Base-by-base conservation (phyloP, 2,888 invertebrate genomes). In the Apamea anceps region DNA sequence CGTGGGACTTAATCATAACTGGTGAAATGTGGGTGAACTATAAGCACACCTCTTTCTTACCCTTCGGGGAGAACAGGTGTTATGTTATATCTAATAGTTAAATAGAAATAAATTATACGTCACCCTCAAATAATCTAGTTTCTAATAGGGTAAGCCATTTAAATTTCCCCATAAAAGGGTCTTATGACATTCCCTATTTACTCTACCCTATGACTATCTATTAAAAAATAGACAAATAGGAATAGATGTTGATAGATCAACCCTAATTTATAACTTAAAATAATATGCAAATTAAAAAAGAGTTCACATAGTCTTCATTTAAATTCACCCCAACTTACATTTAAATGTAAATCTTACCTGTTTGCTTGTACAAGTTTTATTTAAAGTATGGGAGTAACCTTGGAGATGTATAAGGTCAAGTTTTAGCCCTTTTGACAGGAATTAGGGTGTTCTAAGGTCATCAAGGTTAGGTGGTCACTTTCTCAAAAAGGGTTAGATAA, bases 371-470 rank as follows among this genome's bases (percentile, higher is more conserved):
- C 82, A 85, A 89, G 88, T 89, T 79, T 75, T 80, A 84, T 82
- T 80, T 42, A 75, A 77, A 87, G 73, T 71, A 87, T 90, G 89
- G 86, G 89, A 90, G 79, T 85, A 73, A 80, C 89, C 89, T 90
- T 90, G 81, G 54, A 60, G 6, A 18, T 13, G 10, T 51, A 4
- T 71, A 84, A 86, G 88, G 90, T 85, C 81, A 83, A 76, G 70
- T 70, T 70, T 72, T 66, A 78, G 57, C 77, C 72, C 78, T 79
- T 86, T 76, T 48, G 66, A 57, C 0, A 13, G 7, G 25, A 32
- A 25, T 75, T 28, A 82, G 75, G 75, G 82, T 78, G 13, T 12
- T 82, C 25, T 75, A 80, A 88, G 85, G 89, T 76, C 79, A 85
- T 51, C 87, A 68, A 84, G 80, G 72, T 72, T 37, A 18, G 5